phyloP scores from a whole-genome alignment of 2,113 vertebrate species.

The Chaetodon auriga region DNA sequence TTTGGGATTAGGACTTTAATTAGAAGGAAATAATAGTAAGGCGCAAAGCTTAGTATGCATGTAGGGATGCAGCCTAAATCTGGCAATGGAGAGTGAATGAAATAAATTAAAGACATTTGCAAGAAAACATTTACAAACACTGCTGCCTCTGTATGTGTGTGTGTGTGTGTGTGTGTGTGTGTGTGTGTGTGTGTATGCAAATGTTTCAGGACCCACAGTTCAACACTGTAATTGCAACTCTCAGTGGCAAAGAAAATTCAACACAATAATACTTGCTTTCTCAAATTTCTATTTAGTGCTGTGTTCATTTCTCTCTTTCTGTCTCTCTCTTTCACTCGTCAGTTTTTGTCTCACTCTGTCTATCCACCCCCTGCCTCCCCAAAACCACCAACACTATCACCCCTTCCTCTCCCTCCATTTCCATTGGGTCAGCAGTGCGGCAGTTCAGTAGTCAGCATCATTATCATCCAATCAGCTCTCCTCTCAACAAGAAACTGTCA shows the following conservation, averaged over 20 bases:
- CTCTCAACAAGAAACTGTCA: slow-evolving; percentile 78
- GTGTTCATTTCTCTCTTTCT: slow-evolving; percentile 17
- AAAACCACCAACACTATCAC: slow-evolving; percentile 38
- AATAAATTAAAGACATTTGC: neutral
- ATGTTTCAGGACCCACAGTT: slow-evolving; percentile 33
- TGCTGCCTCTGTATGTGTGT: neutral
- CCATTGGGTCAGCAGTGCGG: slow-evolving; percentile 75
- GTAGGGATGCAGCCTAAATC: slow-evolving; percentile 14
- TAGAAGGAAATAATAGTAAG: slow-evolving; percentile 11
- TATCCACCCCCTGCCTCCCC: slow-evolving; percentile 27
- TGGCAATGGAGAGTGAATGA: neutral
- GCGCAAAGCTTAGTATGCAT: neutral
- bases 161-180: neutral
- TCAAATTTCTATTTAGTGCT: slow-evolving; percentile 27
- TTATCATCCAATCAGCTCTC: slow-evolving; percentile 79
- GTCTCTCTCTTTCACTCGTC: slow-evolving; percentile 25
- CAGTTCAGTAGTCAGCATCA: slow-evolving; percentile 77
- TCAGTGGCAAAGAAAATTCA: slow-evolving; percentile 7
- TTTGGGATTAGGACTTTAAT: slow-evolving; percentile 41
- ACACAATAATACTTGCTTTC: slow-evolving; percentile 15
- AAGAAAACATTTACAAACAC: slow-evolving; percentile 21
- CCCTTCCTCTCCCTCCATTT: slow-evolving; percentile 57
- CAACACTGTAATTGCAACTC: slow-evolving; percentile 25
- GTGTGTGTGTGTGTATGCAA: neutral
- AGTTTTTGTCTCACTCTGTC: slow-evolving; percentile 39